A percentile compares a stretch with the other conserved stretches of the same genome.
phyloP scores from a whole-genome alignment of 2,888 invertebrate genomes.

The Himalopsyche anomala region DNA sequence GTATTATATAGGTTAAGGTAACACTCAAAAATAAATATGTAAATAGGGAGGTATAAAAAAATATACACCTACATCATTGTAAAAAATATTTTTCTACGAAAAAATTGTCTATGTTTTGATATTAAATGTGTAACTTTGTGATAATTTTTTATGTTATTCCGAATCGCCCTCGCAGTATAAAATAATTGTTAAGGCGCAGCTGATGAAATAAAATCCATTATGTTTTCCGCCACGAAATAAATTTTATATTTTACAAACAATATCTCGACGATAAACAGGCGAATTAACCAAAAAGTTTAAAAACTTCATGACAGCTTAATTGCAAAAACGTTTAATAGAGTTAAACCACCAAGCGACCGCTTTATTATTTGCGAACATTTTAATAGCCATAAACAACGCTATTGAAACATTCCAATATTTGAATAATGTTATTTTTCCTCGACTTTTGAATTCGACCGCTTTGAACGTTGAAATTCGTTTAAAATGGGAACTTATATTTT shows the following conservation, averaged over 20 bases:
- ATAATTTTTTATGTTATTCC: too few relatives aligned
- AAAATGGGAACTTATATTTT: background rate
- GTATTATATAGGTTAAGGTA: too few relatives aligned
- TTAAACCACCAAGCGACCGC: conserved; percentile 19
- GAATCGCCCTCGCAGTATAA: too few relatives aligned
- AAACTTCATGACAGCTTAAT: conserved; percentile 19
- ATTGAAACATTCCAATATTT: background rate
- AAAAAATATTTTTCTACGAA: too few relatives aligned
- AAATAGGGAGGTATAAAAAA: too few relatives aligned
- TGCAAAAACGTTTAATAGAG: conserved; percentile 18
- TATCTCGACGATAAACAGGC: background rate
- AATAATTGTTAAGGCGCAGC: too few relatives aligned
- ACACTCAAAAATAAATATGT: too few relatives aligned
- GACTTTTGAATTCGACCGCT: conserved; percentile 33
- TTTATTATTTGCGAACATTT: conserved; percentile 9
- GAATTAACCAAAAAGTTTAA: background rate
- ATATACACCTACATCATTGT: too few relatives aligned
- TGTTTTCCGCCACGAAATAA: background rate
- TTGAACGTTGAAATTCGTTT: background rate
- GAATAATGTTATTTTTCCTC: background rate
- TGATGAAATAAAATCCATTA: background rate
- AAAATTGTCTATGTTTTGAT: too few relatives aligned
- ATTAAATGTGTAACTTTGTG: too few relatives aligned
- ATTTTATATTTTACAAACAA: background rate
- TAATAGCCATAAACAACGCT: conserved; percentile 32